phyloP scores from a whole-genome alignment of 2,888 invertebrate genomes.

The Andrena flavipes region DNA sequence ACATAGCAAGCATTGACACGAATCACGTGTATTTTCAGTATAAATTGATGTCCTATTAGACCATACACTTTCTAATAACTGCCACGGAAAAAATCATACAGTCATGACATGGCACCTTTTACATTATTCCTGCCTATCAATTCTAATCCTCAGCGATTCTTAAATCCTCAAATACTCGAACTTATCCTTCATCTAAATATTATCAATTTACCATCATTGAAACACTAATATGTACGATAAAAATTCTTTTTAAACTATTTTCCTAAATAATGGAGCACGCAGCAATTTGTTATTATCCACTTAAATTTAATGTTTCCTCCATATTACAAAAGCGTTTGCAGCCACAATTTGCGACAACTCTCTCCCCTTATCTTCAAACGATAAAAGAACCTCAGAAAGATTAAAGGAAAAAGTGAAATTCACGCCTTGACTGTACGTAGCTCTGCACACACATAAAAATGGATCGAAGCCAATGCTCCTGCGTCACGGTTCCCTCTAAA shows the following conservation, averaged over 20 bases:
- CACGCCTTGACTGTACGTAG: neutral
- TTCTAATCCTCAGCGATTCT: neutral
- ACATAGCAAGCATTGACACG: slow-evolving; percentile 3
- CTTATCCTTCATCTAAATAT: neutral
- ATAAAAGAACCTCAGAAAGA: neutral
- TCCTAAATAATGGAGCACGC: too few relatives aligned
- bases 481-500: neutral
- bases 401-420: neutral
- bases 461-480: neutral
- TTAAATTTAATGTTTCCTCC: neutral
- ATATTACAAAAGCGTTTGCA: neutral
- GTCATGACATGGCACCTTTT: neutral
- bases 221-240: too few relatives aligned
- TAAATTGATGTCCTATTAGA: neutral
- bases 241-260: too few relatives aligned
- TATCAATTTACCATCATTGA: too few relatives aligned
- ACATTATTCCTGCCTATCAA: neutral
- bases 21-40: slow-evolving; percentile 1
- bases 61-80: slow-evolving; percentile 1
- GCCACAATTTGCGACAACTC: neutral
- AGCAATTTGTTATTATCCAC: too few relatives aligned
- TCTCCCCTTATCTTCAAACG: neutral
- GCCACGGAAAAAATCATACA: neutral
- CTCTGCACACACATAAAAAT: neutral
- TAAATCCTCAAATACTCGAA: neutral